phyloP scores from a whole-genome alignment of 1,140 invertebrate genomes.

The Ceratitis capitata region DNA sequence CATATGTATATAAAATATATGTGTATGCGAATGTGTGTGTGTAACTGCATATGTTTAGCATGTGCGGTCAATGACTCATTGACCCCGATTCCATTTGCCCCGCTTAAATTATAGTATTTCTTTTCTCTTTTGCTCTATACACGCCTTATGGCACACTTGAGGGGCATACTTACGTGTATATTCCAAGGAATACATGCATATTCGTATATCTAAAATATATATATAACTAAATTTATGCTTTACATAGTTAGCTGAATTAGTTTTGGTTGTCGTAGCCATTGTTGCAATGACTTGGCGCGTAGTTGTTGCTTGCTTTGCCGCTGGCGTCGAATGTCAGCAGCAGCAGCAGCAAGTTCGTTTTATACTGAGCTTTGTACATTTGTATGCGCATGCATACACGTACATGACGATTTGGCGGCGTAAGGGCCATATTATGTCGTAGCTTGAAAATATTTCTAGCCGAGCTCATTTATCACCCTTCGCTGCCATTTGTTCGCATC shows the following conservation, averaged over 20 bases:
- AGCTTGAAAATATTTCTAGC: neutral
- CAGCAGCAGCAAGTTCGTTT: neutral
- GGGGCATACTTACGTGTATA: neutral
- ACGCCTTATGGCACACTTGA: slow-evolving; percentile 2
- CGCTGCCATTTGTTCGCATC: neutral
- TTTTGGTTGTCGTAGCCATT: neutral
- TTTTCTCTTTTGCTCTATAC: no score
- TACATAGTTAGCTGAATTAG: neutral
- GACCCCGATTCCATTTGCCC: slow-evolving; percentile 29
- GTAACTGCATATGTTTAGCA: neutral
- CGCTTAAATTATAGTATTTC: slow-evolving; percentile 20
- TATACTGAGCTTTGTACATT: neutral
- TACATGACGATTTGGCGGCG: no score
- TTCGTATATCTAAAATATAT: no score
- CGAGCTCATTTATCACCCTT: neutral
- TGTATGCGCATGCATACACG: neutral
- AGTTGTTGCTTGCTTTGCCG: neutral
- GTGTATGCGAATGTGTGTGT: neutral
- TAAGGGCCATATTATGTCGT: neutral
- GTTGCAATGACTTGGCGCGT: neutral
- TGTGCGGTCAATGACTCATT: slow-evolving; percentile 41
- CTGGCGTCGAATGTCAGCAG: neutral
- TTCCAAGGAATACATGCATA: neutral
- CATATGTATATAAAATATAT: neutral
- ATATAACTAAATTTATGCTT: no score